These are phyloP conservation scores for Heterotis niloticus DNA, from an alignment of 2,113 vertebrate species.

Conservation along the genomic window DNA sequence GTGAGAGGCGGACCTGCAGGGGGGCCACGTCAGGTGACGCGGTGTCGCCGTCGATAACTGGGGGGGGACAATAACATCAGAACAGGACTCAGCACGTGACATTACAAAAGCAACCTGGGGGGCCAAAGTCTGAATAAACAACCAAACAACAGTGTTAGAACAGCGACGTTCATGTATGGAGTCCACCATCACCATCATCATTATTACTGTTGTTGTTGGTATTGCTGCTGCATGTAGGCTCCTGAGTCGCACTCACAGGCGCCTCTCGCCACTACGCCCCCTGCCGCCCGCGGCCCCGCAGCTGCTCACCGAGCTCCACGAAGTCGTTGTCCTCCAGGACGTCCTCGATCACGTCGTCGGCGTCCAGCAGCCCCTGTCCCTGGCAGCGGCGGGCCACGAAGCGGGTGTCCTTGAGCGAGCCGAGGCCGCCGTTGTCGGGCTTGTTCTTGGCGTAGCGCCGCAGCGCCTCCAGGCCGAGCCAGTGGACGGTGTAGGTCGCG, in stretches of 20 bases:
- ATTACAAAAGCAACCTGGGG: too few relatives aligned
- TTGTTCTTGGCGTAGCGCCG: constrained; percentile 91
- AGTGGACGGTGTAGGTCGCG: constrained; percentile 59
- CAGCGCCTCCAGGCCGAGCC: constrained; percentile 84
- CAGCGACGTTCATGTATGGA: too few relatives aligned
- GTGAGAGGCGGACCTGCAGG: constrained; percentile 81
- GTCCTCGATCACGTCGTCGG: constrained; percentile 76
- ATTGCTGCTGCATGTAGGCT: too few relatives aligned
- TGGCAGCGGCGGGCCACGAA: constrained; percentile 85
- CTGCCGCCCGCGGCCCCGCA: too few relatives aligned
- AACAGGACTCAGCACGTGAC: not conserved
- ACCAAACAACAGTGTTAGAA: not conserved
- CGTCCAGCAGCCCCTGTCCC: constrained; percentile 82
- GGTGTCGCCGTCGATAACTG: constrained; percentile 89
- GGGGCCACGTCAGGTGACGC: constrained; percentile 91
- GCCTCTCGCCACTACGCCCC: too few relatives aligned
- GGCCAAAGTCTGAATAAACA: not conserved
- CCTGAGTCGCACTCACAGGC: too few relatives aligned
- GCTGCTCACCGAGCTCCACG: constrained; percentile 85
- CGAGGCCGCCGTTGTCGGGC: constrained; percentile 85
- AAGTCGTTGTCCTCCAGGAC: constrained; percentile 95
- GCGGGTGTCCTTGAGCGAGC: constrained; percentile 64
- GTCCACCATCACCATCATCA: too few relatives aligned
- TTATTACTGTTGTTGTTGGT: too few relatives aligned
- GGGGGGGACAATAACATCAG: constrained; percentile 32